Evolutionary conservation across 1,140 invertebrate genomes (phyloP).

Genomic region (Mamestra configurata): DNA sequence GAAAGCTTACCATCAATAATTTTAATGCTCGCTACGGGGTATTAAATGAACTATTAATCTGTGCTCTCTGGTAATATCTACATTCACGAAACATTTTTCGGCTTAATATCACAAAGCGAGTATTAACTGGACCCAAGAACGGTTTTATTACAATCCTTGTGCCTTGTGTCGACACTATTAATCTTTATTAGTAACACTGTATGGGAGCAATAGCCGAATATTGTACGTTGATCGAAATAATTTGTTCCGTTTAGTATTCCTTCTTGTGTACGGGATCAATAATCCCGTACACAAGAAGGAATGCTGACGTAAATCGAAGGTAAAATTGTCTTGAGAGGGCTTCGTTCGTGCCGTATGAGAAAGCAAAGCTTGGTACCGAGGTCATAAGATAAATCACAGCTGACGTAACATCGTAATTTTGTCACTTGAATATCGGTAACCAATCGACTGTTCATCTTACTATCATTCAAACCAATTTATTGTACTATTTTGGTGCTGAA

Average conservation of each 20-base stretch:
- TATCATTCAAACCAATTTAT: background rate
- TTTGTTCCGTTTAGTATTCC: background rate
- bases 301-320: conserved; percentile 7
- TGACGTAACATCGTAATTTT: conserved; percentile 26
- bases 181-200: conserved; percentile 56
- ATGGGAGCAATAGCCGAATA: conserved; percentile 3
- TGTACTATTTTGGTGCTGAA: conserved; percentile 16
- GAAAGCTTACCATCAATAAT: conserved; percentile 25
- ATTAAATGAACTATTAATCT: conserved; percentile 45
- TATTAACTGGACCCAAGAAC: conserved; percentile 55
- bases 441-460: conserved; percentile 15
- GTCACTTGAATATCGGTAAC: conserved; percentile 21
- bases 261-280: too few relatives aligned
- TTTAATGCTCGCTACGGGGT: conserved; percentile 17
- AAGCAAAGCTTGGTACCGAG: conserved; percentile 8
- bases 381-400: background rate
- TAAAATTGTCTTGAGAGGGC: background rate
- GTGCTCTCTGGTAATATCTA: background rate
- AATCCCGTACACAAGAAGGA: background rate
- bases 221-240: conserved; percentile 16
- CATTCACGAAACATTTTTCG: conserved; percentile 42
- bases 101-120: conserved; percentile 50
- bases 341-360: conserved; percentile 28
- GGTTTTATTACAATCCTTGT: conserved; percentile 56
- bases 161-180: conserved; percentile 55